phyloP scores from a whole-genome alignment of 2,888 invertebrate genomes.

The Limnephilus marmoratus region DNA sequence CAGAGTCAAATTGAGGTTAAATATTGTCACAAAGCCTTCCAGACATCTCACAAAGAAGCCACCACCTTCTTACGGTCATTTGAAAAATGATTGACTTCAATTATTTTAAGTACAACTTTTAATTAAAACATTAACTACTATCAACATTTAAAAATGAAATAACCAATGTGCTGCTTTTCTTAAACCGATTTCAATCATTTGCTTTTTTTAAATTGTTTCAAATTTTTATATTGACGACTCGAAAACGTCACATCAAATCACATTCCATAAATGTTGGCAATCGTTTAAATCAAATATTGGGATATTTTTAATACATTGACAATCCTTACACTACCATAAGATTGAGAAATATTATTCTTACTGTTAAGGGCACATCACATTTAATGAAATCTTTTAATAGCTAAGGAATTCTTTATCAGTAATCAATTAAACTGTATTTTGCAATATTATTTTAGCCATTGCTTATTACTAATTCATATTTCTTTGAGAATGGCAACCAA shows the following conservation, averaged over 20 bases:
- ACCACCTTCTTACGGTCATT: background rate
- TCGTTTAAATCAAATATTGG: background rate
- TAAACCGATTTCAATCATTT: background rate
- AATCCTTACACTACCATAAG: constrained; percentile 58
- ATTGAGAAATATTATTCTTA: constrained; percentile 51
- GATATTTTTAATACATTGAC: constrained; percentile 26
- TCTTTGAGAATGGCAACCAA: constrained; percentile 11
- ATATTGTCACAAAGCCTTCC: constrained; percentile 45
- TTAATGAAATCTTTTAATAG: constrained; percentile 22
- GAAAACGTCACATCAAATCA: background rate
- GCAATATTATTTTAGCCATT: constrained; percentile 23
- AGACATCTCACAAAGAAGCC: constrained; percentile 16
- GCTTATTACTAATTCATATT: constrained; percentile 23
- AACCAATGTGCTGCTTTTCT: background rate
- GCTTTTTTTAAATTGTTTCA: background rate
- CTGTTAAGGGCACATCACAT: constrained; percentile 59
- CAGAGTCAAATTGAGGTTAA: constrained; percentile 27
- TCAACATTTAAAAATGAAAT: constrained; percentile 11
- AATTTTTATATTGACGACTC: background rate
- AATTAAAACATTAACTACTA: background rate
- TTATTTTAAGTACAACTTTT: constrained; percentile 17
- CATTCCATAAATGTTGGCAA: constrained; percentile 12
- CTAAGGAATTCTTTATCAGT: constrained; percentile 21
- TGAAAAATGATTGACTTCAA: constrained; percentile 30
- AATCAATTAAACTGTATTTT: constrained; percentile 14